Conservation (phyloP, 2,113 vertebrate genomes). For the Melanerpes aurifrons region DNA sequence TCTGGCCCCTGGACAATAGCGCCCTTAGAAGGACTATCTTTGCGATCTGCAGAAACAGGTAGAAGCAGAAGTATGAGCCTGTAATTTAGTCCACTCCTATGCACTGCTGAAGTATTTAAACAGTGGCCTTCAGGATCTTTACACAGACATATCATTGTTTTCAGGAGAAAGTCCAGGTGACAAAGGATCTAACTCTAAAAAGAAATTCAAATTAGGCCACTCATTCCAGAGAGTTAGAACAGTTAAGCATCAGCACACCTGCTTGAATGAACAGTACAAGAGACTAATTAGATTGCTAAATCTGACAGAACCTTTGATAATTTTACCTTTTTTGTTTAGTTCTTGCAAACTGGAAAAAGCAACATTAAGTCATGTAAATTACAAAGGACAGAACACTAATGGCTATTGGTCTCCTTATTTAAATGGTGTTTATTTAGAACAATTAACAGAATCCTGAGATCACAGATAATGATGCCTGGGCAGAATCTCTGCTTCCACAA, state of each 20-base stretch:
- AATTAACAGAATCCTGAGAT: neutral
- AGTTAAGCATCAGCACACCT: neutral
- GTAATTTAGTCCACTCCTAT: neutral
- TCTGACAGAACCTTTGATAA: neutral
- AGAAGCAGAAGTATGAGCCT: neutral
- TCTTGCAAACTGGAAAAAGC: neutral
- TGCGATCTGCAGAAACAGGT: neutral
- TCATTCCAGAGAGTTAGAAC: neutral
- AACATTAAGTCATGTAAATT: neutral
- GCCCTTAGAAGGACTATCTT: neutral
- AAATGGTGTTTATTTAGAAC: neutral
- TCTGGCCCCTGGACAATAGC: neutral
- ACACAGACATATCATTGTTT: neutral
- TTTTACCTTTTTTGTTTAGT: no score
- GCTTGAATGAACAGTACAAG: neutral
- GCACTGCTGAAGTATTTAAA: neutral
- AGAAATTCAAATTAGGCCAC: neutral
- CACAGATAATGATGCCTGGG: neutral
- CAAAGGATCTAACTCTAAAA: neutral
- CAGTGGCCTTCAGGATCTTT: neutral
- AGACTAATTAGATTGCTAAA: neutral
- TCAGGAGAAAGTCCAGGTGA: neutral
- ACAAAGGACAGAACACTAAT: neutral
- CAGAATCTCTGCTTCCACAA: neutral
- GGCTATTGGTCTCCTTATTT: neutral